A percentile compares a stretch with the other conserved stretches of the same genome.
phyloP scores from a whole-genome alignment of 2,888 invertebrate genomes.

The Trilocha varians region DNA sequence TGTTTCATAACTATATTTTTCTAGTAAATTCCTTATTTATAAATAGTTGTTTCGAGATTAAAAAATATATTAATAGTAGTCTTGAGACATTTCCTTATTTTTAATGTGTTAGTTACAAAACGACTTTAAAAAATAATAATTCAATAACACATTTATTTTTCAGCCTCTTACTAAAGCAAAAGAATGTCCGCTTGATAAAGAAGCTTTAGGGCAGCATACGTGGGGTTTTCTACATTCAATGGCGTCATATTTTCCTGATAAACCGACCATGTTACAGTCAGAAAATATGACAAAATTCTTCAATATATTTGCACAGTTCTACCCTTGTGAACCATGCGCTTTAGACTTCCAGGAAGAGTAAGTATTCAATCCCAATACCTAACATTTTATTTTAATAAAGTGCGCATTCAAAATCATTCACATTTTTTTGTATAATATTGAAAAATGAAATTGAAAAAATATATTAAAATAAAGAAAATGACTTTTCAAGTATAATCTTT shows the following conservation, averaged over 20 bases:
- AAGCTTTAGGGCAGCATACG: constrained; percentile 83
- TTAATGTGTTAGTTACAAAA: not conserved
- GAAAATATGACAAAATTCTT: constrained; percentile 88
- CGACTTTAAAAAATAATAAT: not conserved
- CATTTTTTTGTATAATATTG: no score
- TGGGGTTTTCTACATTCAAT: constrained; percentile 98
- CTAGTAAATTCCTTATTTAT: constrained; percentile 10
- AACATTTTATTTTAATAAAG: no score
- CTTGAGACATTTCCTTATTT: not conserved
- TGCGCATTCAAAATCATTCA: no score
- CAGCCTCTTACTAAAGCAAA: constrained; percentile 27
- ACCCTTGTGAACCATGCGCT: constrained; percentile 94
- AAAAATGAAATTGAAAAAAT: not conserved
- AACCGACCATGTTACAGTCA: constrained; percentile 81
- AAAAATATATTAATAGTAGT: no score
- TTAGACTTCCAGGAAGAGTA: constrained; percentile 89
- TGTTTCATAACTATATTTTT: constrained; percentile 18
- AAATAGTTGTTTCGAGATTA: not conserved
- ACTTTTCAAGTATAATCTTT: not conserved
- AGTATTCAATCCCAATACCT: constrained; percentile 35
- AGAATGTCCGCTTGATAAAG: constrained; percentile 85
- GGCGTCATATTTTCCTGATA: constrained; percentile 93
- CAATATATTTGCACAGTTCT: constrained; percentile 86
- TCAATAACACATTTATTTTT: constrained; percentile 6
- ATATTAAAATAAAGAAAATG: not conserved